Evolutionary conservation across 1,140 invertebrate genomes (phyloP).

Genomic region (Drosophila bocki): DNA sequence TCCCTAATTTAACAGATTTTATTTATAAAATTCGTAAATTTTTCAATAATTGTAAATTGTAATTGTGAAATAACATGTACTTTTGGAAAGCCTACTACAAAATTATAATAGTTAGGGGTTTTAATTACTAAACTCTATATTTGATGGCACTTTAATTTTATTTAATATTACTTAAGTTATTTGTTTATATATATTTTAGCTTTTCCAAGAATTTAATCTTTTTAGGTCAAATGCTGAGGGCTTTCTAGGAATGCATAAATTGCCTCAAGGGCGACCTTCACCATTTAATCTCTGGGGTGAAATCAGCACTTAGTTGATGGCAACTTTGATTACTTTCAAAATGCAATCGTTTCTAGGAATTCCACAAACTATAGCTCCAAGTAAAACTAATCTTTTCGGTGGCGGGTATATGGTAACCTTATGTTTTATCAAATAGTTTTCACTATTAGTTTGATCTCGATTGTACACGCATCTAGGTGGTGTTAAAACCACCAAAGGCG

Average conservation of each 20-base stretch:
- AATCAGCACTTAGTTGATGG: background rate
- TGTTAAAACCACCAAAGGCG: conserved; percentile 34
- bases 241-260: background rate
- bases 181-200: too few species aligned
- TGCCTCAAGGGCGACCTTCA: background rate
- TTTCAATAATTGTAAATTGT: too few species aligned
- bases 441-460: background rate
- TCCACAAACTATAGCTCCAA: background rate
- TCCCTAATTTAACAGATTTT: too few species aligned
- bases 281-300: background rate
- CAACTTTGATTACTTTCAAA: background rate
- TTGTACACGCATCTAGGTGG: conserved; percentile 12
- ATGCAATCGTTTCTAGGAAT: background rate
- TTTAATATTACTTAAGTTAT: too few species aligned
- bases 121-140: background rate
- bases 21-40: background rate
- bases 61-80: too few species aligned
- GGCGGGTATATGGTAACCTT: background rate
- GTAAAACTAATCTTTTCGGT: background rate
- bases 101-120: fast-evolving
- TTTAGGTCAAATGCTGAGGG: background rate
- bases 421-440: background rate
- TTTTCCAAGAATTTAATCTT: background rate
- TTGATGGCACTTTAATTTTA: background rate
- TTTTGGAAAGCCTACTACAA: background rate